Conservation (phyloP, 2,797 vertebrate species). For the Poecilia velifera region DNA sequence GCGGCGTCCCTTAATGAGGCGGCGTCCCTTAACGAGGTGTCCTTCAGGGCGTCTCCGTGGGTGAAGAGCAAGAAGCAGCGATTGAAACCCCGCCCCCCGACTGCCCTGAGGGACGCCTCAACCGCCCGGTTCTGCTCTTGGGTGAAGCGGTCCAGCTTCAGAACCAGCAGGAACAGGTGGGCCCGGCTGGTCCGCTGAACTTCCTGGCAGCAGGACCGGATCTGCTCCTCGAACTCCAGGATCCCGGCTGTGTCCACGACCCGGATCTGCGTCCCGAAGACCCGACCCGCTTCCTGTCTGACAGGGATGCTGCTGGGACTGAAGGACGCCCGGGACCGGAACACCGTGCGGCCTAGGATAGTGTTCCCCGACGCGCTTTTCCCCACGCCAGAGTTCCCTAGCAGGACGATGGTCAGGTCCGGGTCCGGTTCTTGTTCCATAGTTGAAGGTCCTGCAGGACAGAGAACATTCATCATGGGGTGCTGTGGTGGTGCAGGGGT, state of each 20-base stretch:
- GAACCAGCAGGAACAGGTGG: constrained; percentile 14
- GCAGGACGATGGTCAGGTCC: constrained; percentile 33
- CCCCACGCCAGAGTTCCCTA: constrained; percentile 34
- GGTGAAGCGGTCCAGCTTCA: constrained; percentile 8
- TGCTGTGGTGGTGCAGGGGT: no score
- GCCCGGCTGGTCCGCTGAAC: not conserved
- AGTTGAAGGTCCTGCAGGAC: not conserved
- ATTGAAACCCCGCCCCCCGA: not conserved
- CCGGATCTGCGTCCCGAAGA: not conserved
- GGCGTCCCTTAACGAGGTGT: not conserved
- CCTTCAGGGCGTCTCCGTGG: not conserved
- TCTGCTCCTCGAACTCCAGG: not conserved
- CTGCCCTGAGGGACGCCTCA: not conserved
- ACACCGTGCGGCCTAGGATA: constrained; percentile 20
- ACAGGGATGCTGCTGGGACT: not conserved
- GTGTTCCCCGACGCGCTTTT: constrained; percentile 40
- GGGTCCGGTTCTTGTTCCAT: constrained; percentile 6
- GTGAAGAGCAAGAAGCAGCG: constrained; percentile 17
- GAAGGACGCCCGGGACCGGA: constrained; percentile 1
- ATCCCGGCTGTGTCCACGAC: constrained; percentile 19
- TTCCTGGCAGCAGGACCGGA: not conserved
- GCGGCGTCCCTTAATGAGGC: no score
- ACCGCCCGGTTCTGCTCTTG: not conserved
- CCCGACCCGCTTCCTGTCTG: not conserved
- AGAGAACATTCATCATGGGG: not conserved